These are phyloP conservation scores for Pontoporia blainvillei DNA, from an alignment of 2,113 vertebrate genomes.

Conservation along the genomic window DNA sequence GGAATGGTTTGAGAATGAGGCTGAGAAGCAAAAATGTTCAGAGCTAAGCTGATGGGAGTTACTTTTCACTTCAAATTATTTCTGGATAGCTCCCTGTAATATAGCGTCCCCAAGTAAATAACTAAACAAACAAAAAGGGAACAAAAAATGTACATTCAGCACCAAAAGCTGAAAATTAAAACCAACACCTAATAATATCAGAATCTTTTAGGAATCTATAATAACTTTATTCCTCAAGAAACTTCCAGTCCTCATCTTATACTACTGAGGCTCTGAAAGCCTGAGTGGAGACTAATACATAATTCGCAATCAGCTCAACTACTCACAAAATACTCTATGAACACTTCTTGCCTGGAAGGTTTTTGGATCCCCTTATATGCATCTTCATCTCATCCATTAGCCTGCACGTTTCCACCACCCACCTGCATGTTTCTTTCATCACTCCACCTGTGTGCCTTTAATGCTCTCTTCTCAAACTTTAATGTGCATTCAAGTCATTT, in stretches of 20 bases:
- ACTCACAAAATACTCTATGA: not conserved
- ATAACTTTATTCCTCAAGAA: not conserved
- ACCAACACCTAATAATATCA: not conserved
- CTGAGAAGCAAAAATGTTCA: not conserved
- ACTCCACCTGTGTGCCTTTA: not conserved
- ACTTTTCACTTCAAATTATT: not conserved
- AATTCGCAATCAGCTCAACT: not conserved
- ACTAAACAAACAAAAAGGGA: not conserved
- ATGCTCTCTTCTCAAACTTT: not conserved
- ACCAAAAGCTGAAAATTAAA: not conserved
- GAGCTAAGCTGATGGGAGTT: not conserved
- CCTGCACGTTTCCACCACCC: not conserved
- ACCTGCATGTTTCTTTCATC: not conserved
- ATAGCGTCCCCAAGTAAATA: not conserved
- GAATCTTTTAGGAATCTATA: not conserved
- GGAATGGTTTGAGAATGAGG: not conserved
- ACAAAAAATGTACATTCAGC: not conserved
- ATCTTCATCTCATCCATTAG: not conserved
- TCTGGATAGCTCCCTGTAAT: not conserved
- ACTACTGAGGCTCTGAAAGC: not conserved
- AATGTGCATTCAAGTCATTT: not conserved
- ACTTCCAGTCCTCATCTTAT: not conserved
- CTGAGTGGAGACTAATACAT: not conserved
- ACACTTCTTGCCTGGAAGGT: not conserved
- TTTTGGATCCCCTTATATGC: not conserved